phyloP scores from a whole-genome alignment of 1,140 invertebrate species.

The Drosophila tropicalis region DNA sequence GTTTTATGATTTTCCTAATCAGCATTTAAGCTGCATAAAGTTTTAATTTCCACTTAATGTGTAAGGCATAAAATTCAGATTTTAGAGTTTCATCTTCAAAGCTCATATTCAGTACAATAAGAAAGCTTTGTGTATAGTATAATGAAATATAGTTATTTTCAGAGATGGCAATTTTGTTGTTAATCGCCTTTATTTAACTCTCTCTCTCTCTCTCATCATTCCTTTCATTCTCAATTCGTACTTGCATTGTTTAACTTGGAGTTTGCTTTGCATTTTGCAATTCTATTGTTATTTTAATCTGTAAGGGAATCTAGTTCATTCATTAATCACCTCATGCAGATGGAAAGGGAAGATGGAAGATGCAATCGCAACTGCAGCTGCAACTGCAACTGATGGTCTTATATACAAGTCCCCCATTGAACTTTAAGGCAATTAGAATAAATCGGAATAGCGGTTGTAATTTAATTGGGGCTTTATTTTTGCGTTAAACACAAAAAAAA shows the following conservation, averaged over 20 bases:
- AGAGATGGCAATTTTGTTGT: no score
- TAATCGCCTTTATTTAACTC: no score
- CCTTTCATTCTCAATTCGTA: background rate
- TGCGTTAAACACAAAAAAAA: background rate
- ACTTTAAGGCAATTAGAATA: background rate
- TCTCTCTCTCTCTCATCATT: background rate
- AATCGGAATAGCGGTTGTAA: background rate
- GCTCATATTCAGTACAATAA: no score
- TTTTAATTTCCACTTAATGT: no score
- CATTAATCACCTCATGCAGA: slow-evolving; percentile 4
- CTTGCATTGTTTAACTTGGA: background rate
- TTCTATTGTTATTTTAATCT: slow-evolving; percentile 1
- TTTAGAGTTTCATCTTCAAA: no score
- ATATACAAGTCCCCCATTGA: background rate
- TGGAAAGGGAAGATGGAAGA: background rate
- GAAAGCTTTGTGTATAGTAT: no score
- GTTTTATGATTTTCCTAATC: no score
- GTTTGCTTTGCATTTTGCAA: background rate
- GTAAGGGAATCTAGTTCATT: background rate
- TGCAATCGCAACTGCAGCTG: background rate
- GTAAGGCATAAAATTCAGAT: no score
- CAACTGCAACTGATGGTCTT: background rate
- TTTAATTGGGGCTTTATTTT: background rate
- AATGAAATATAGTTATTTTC: no score
- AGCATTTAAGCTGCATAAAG: no score